Evolutionary conservation across 1,140 invertebrate genomes (phyloP).

Genomic region (Colletes latitarsis): DNA sequence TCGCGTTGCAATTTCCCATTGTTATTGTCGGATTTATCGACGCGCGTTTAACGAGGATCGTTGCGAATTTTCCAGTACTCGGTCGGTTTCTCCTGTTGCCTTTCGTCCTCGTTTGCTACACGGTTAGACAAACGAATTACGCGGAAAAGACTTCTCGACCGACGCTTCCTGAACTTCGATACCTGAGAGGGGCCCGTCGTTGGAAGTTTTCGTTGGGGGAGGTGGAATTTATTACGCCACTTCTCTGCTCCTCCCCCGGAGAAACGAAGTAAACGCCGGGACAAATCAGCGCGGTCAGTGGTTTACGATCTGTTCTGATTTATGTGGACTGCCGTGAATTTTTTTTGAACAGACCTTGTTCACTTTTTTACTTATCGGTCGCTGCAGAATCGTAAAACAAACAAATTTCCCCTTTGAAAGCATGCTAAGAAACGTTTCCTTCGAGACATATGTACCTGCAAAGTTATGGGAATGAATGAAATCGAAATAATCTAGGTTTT

Average conservation of each 20-base stretch:
- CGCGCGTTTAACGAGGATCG: slow-evolving; percentile 8
- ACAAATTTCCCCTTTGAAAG: no score
- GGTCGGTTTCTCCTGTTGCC: not conserved
- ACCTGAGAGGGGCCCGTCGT: slow-evolving; percentile 12
- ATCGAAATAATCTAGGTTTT: no score
- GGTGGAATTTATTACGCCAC: slow-evolving; percentile 35
- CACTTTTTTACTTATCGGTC: no score
- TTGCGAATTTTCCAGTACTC: not conserved
- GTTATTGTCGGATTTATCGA: slow-evolving; percentile 1
- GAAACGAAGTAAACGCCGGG: slow-evolving; percentile 7
- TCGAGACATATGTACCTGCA: no score
- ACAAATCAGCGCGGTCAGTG: slow-evolving; percentile 26
- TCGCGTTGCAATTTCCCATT: not conserved
- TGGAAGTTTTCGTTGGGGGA: slow-evolving; percentile 7
- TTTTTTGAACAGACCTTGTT: not conserved
- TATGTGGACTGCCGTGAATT: not conserved
- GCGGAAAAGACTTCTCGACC: slow-evolving; percentile 5
- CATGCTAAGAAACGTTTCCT: no score
- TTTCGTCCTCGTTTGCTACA: not conserved
- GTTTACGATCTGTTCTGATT: slow-evolving; percentile 41
- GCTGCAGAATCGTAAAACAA: no score
- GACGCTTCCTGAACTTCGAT: slow-evolving; percentile 33
- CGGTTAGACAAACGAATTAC: slow-evolving; percentile 34
- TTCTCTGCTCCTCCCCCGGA: not conserved
- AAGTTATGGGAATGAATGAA: no score